These are phyloP conservation scores for Rhagonycha lutea DNA, from an alignment of 2,888 invertebrate genomes.

Conservation along the genomic window DNA sequence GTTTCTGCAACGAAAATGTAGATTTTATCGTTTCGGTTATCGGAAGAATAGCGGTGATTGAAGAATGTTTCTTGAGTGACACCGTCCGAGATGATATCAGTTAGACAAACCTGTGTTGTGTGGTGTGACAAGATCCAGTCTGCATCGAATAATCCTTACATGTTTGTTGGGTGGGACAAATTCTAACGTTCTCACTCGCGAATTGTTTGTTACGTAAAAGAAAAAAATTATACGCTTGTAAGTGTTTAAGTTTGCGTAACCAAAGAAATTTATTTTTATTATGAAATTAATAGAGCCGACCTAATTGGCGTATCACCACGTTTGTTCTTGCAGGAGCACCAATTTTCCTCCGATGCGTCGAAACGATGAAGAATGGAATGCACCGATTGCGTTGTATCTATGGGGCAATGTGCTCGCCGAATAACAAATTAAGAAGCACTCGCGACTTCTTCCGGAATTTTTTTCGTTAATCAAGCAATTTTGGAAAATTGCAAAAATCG, in stretches of 20 bases:
- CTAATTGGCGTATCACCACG: not conserved
- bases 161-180: conserved; percentile 36
- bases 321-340: not conserved
- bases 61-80: conserved; percentile 36
- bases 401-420: not conserved
- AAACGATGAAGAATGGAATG: not conserved
- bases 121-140: conserved; percentile 40
- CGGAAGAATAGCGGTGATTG: conserved; percentile 10
- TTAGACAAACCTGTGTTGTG: conserved; percentile 37
- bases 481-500: not conserved
- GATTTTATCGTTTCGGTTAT: not conserved
- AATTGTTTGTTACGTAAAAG: not conserved
- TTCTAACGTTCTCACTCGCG: conserved; percentile 15
- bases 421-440: not conserved
- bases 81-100: conserved; percentile 40
- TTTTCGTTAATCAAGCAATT: not conserved
- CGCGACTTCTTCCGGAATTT: not conserved
- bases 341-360: not conserved
- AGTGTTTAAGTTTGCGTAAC: not conserved
- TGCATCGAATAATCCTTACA: conserved; percentile 40
- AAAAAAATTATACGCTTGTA: not conserved
- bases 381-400: not conserved
- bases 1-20: not conserved
- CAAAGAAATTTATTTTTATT: not conserved
- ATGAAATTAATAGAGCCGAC: not conserved